These are phyloP conservation scores for Omphaloscelis lunosa DNA, from an alignment of 2,888 invertebrate species.

Conservation along the genomic window DNA sequence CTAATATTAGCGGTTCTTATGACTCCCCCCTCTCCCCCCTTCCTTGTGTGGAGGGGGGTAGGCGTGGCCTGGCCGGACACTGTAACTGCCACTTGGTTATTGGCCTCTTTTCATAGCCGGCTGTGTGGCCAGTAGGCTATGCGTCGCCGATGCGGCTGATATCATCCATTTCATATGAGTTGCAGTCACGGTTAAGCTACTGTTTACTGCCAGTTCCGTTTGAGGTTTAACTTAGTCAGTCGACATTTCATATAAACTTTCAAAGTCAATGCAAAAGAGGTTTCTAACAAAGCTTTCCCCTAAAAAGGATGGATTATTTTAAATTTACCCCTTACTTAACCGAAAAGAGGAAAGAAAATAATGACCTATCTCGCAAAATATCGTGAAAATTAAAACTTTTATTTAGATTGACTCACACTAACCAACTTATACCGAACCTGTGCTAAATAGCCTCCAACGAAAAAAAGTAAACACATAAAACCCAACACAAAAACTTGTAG, in stretches of 20 bases:
- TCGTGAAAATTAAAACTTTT: neutral
- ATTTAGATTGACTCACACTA: neutral
- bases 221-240: too few relatives aligned
- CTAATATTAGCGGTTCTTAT: constrained; percentile 55
- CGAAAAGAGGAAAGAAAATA: neutral
- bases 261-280: neutral
- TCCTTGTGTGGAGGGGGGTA: constrained; percentile 41
- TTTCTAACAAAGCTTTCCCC: neutral
- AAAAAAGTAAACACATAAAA: constrained; percentile 16
- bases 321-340: neutral
- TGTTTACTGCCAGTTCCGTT: neutral
- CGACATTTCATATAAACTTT: neutral
- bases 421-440: neutral
- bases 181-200: neutral
- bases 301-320: neutral
- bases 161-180: constrained; percentile 11
- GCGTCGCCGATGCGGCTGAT: neutral
- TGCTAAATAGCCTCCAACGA: neutral
- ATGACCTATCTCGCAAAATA: neutral
- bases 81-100: constrained; percentile 72
- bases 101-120: constrained; percentile 61
- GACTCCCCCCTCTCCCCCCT: constrained; percentile 31
- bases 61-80: constrained; percentile 67
- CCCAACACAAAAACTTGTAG: neutral
- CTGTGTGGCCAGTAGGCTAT: constrained; percentile 11